Evolutionary conservation across 1,140 invertebrate genomes (phyloP).

Genomic region (Lysiphlebus fabarum): DNA sequence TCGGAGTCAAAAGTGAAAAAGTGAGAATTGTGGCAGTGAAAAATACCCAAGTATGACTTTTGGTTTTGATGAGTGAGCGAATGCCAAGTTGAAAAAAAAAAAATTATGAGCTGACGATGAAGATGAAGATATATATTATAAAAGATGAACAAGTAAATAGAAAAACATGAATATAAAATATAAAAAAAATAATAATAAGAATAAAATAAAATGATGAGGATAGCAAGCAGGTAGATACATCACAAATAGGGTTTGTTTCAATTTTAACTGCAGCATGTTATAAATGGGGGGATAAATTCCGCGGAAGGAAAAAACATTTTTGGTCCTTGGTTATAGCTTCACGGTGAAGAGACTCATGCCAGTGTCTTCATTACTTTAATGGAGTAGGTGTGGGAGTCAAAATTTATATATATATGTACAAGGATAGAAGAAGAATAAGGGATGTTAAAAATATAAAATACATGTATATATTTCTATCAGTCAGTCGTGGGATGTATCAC

Average conservation of each 20-base stretch:
- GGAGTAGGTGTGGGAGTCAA: slow-evolving; percentile 39
- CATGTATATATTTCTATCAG: too few relatives aligned
- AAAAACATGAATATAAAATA: neutral
- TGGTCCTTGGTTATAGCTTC: slow-evolving; percentile 22
- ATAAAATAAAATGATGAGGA: slow-evolving; percentile 4
- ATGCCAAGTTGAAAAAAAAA: too few relatives aligned
- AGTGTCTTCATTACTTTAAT: slow-evolving; percentile 55
- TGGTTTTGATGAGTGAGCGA: too few relatives aligned
- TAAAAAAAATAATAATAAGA: neutral
- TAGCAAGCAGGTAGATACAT: neutral
- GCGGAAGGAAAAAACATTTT: slow-evolving; percentile 33
- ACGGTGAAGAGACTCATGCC: slow-evolving; percentile 30
- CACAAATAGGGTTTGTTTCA: slow-evolving; percentile 42
- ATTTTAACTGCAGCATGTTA: slow-evolving; percentile 42
- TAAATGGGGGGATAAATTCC: slow-evolving; percentile 42
- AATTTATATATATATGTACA: too few relatives aligned
- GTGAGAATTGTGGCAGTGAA: slow-evolving; percentile 21
- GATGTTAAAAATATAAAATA: neutral
- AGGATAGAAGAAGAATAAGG: neutral
- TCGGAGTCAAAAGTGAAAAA: slow-evolving; percentile 9
- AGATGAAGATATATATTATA: too few relatives aligned
- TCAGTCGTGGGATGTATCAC: slow-evolving; percentile 12
- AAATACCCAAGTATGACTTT: slow-evolving; percentile 1
- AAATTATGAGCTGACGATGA: too few relatives aligned
- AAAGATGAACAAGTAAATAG: too few relatives aligned